phyloP scores from a whole-genome alignment of 2,888 invertebrate species.

The Stictocephala bisonia region DNA sequence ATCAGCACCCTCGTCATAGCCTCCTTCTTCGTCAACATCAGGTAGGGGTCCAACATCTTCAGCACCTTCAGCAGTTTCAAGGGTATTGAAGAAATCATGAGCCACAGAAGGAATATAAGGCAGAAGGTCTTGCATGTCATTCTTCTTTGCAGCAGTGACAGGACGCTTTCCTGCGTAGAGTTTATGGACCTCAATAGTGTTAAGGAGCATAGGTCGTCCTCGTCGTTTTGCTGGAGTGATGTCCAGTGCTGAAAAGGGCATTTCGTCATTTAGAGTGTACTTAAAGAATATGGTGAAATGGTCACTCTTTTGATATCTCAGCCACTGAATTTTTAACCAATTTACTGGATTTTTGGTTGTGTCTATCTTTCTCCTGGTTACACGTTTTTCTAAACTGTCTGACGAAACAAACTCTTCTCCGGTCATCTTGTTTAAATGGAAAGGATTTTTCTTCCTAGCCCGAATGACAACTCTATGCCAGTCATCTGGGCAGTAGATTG shows the following conservation, averaged over 20 bases:
- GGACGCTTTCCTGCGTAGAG: background rate
- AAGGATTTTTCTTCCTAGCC: constrained; percentile 15
- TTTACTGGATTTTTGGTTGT: background rate
- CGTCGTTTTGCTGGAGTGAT: constrained; percentile 22
- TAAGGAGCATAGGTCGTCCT: constrained; percentile 11
- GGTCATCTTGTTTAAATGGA: too few species aligned
- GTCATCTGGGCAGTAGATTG: constrained; percentile 16
- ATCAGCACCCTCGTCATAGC: too few species aligned
- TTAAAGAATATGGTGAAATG: constrained; percentile 40
- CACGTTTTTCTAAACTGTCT: background rate
- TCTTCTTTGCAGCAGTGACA: too few species aligned
- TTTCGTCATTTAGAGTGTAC: constrained; percentile 35
- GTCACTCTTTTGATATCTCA: constrained; percentile 27
- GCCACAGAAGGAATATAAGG: too few species aligned
- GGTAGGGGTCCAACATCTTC: too few species aligned
- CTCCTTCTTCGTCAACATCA: too few species aligned
- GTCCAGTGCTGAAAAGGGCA: constrained; percentile 24
- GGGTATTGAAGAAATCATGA: too few species aligned
- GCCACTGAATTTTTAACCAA: constrained; percentile 44
- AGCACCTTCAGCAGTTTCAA: too few species aligned
- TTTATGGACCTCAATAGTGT: background rate
- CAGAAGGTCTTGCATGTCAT: too few species aligned
- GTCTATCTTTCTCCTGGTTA: constrained; percentile 35
- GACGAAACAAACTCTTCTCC: too few species aligned
- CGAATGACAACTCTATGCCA: constrained; percentile 20